A percentile compares a stretch with the other conserved stretches of the same genome.
phyloP scores from a whole-genome alignment of 2,113 vertebrate genomes.

The Carollia perspicillata region DNA sequence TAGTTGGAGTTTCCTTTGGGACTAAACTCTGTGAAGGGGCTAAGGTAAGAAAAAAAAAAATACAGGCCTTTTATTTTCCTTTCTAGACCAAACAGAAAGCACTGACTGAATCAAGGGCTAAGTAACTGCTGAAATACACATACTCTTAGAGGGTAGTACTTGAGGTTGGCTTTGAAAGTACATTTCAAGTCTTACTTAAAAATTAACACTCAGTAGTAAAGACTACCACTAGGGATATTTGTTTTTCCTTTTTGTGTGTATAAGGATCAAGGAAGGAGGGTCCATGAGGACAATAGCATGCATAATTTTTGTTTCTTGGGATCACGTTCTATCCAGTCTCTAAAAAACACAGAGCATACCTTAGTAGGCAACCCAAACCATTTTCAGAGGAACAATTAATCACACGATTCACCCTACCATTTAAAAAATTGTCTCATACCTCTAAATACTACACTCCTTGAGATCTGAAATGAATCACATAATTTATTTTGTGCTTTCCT shows the following conservation, averaged over 20 bases:
- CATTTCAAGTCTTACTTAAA: slow-evolving; percentile 18
- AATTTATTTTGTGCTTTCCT: slow-evolving; percentile 31
- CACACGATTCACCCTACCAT: not conserved
- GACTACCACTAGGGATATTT: not conserved
- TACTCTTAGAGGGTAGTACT: not conserved
- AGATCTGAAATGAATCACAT: not conserved
- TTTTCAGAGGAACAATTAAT: slow-evolving; percentile 4
- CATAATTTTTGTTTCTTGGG: not conserved
- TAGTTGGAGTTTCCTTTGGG: slow-evolving; percentile 82
- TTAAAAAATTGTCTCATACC: slow-evolving; percentile 16
- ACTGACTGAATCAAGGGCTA: not conserved
- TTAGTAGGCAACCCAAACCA: slow-evolving; percentile 33
- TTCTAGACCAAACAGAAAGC: slow-evolving; percentile 63
- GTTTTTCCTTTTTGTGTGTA: not conserved
- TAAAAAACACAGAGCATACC: not conserved
- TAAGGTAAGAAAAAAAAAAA: slow-evolving; percentile 76
- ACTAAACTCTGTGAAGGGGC: slow-evolving; percentile 81
- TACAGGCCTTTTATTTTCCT: slow-evolving; percentile 67
- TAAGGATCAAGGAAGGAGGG: not conserved
- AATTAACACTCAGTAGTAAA: not conserved
- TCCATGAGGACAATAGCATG: not conserved
- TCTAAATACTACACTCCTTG: not conserved
- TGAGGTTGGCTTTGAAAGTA: slow-evolving; percentile 41
- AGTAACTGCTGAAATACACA: slow-evolving; percentile 11
- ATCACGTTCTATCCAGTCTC: not conserved